Evolutionary conservation across 2,888 invertebrate genomes (phyloP), one percentile per base, ranked within the genome.

Genomic region (Megaustenia siamemsis): DNA sequence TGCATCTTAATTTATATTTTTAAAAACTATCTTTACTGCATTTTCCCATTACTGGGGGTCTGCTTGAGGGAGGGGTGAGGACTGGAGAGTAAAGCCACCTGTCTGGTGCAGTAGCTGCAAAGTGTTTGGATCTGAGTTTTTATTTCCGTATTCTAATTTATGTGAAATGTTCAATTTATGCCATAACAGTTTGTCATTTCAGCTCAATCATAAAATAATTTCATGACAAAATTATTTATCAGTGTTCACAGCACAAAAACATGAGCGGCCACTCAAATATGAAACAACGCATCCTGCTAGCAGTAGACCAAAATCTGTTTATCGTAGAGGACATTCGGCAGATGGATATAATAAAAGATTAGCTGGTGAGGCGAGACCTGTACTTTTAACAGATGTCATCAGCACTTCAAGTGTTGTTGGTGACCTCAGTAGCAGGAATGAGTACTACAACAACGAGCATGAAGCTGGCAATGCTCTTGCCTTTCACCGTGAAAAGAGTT

Each of bases 231-330:
- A 18, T 76, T 24, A 75, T 32, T 28, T 71, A 53, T 24, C 71
- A 84, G 86, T 84, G 24, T 86, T 86, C 53, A 24, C 84, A 32
- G 84, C 86, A 35, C 86, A 86, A 69, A 84, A 76, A 15, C 82
- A 80, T 66, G 91, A 90, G 28, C 86, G 92, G 66, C 90, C 90
- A 28, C 68, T 91, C 71, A 91, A 90, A 83, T 91, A 89, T 86
- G 92, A 92, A 86, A 89, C 90, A 28, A 91, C 91, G 24, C 86
- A 89, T 69, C 92, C 91, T 3, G 87, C 90, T 1, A 53, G 38
- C 60, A 43, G 53, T 35, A 69, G 78, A 66, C 60, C 63, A 6
- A 81, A 53, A 60, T 77, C 85, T 45, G 56, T 71, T n/a, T 68
- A 77, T 60, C 43, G 38, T 21, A 43, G 71, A 40, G 73, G 82